Evolutionary conservation across 2,797 vertebrate species (phyloP).

Genomic region (Myotis vivesi): DNA sequence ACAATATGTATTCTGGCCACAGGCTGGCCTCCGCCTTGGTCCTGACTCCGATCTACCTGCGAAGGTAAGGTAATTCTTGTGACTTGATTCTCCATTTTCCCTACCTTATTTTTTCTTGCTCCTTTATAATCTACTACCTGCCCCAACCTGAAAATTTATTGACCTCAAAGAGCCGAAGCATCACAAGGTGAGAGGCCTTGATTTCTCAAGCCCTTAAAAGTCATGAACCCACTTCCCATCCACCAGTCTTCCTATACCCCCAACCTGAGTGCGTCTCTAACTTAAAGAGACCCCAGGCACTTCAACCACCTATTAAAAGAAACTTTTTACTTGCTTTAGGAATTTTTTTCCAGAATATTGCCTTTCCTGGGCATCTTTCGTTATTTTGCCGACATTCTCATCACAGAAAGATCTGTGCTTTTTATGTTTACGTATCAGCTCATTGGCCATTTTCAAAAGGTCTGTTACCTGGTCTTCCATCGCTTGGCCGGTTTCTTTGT

Average conservation of each 20-base stretch:
- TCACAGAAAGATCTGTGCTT: rapidly evolving
- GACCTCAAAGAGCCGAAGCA: neutral
- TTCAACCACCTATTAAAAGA: neutral
- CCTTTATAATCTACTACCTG: neutral
- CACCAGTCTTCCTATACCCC: rapidly evolving
- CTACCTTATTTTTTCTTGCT: neutral
- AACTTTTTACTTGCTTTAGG: rapidly evolving
- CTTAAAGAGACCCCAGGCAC: neutral
- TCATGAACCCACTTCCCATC: too few relatives aligned
- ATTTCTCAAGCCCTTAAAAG: neutral
- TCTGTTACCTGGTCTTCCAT: neutral
- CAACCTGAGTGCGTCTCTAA: neutral
- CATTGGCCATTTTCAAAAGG: conserved; percentile 27
- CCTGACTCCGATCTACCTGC: neutral
- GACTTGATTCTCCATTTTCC: neutral
- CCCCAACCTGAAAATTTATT: neutral
- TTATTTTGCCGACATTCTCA: rapidly evolving
- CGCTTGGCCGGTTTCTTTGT: conserved; percentile 17
- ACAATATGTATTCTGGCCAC: neutral
- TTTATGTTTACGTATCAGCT: neutral
- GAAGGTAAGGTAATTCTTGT: neutral
- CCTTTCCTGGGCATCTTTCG: neutral
- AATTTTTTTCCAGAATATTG: rapidly evolving
- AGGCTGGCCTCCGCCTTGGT: neutral
- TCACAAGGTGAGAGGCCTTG: neutral